Percentiles rank a stretch among this genome's conserved stretches.
These are phyloP conservation scores for Anadara kagoshimensis DNA, from an alignment of 1,140 invertebrate species.

Conservation along the genomic window DNA sequence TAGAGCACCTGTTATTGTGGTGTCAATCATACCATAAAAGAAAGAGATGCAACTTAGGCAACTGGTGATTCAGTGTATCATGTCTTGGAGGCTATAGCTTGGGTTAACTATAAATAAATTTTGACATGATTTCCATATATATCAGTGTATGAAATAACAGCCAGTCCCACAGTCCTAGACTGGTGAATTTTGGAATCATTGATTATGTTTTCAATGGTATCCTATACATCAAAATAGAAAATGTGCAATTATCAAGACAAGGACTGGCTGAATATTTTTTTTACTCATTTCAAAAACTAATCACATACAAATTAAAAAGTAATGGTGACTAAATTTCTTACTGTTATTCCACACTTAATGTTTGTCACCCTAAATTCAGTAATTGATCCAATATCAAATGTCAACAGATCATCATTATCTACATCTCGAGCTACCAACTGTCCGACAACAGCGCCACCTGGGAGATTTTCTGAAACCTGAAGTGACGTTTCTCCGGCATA, in stretches of 20 bases:
- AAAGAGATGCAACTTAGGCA: no score
- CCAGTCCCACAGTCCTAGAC: no score
- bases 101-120: no score
- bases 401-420: constrained; percentile 42
- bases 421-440: constrained; percentile 39
- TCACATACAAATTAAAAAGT: constrained; percentile 25
- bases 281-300: not conserved
- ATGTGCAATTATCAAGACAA: not conserved
- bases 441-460: constrained; percentile 22
- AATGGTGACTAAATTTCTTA: not conserved
- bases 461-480: constrained; percentile 35
- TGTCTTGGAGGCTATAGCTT: no score
- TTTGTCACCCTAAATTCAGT: constrained; percentile 5
- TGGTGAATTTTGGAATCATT: no score
- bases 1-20: no score
- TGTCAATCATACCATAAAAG: no score
- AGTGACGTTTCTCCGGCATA: constrained; percentile 26
- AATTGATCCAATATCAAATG: constrained; percentile 17
- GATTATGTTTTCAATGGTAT: not conserved
- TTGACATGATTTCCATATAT: no score
- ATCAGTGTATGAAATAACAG: no score
- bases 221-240: not conserved
- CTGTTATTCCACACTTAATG: constrained; percentile 6
- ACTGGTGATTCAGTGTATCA: no score
- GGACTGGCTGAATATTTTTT: no score